These are phyloP conservation scores for Miltochrista miniata DNA, from an alignment of 2,888 invertebrate species.

Conservation along the genomic window DNA sequence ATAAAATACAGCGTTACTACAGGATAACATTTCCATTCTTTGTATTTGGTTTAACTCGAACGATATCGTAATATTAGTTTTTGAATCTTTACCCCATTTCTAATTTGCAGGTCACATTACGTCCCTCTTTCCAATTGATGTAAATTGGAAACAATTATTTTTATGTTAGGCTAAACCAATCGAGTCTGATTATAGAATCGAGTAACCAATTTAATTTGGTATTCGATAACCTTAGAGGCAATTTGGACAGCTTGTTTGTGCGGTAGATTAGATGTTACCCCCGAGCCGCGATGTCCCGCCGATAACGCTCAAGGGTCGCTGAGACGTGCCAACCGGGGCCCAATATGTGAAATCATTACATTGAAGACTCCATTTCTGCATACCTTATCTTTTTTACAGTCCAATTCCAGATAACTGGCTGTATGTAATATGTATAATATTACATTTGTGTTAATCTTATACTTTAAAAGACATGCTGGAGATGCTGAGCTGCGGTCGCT, in stretches of 20 bases:
- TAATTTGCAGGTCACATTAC: not conserved
- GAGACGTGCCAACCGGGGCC: constrained; percentile 63
- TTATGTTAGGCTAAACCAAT: constrained; percentile 43
- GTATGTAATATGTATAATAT: constrained; percentile 34
- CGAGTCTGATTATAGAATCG: constrained; percentile 49
- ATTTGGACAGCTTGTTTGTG: constrained; percentile 73
- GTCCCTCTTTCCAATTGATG: constrained; percentile 24
- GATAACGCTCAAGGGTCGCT: constrained; percentile 63
- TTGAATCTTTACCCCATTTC: not conserved
- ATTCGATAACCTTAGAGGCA: constrained; percentile 72
- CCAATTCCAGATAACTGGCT: constrained; percentile 51
- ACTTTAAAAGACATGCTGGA: constrained; percentile 21
- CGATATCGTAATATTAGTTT: too few species aligned
- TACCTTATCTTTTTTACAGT: constrained; percentile 63
- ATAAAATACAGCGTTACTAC: too few species aligned
- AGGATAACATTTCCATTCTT: too few species aligned
- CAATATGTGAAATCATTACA: constrained; percentile 65
- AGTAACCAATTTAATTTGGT: constrained; percentile 73
- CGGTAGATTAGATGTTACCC: constrained; percentile 74
- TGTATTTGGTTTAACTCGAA: too few species aligned
- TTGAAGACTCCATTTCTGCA: constrained; percentile 65
- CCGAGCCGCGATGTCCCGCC: constrained; percentile 68
- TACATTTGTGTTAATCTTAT: constrained; percentile 31
- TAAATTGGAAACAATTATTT: constrained; percentile 27
- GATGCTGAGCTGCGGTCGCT: not conserved